A percentile compares a stretch with the other conserved stretches of the same genome.
Conservation (phyloP, 2,797 vertebrate species). For the Mormyrus hasselquistii region DNA sequence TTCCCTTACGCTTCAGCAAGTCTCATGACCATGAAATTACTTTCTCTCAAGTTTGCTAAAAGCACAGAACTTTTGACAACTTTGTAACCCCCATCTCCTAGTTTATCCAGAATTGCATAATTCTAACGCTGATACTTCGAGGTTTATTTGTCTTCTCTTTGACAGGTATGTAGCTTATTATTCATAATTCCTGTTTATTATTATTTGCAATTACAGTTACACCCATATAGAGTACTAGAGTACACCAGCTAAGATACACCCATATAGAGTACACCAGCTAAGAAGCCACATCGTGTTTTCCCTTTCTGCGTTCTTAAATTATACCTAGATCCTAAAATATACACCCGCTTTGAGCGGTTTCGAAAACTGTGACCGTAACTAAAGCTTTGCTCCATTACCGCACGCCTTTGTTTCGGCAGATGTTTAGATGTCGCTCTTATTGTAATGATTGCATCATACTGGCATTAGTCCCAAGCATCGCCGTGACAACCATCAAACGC, state of each 20-base stretch:
- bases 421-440: conserved; percentile 2
- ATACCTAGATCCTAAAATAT: background rate
- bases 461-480: background rate
- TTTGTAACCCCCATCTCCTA: background rate
- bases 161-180: background rate
- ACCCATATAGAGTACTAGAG: background rate
- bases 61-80: background rate
- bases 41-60: background rate
- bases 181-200: background rate
- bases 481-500: conserved; percentile 8
- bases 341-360: background rate
- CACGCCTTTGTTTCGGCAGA: background rate
- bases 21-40: background rate
- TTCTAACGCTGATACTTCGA: background rate
- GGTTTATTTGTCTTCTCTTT: background rate
- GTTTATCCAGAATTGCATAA: background rate
- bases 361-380: background rate
- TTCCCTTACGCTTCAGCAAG: background rate
- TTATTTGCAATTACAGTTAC: background rate
- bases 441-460: conserved; percentile 12
- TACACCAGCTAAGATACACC: background rate
- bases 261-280: background rate
- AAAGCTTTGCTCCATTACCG: background rate
- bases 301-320: background rate
- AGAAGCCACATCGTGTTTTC: background rate